phyloP scores from a whole-genome alignment of 2,113 vertebrate genomes.

The Lucifuga dentata region DNA sequence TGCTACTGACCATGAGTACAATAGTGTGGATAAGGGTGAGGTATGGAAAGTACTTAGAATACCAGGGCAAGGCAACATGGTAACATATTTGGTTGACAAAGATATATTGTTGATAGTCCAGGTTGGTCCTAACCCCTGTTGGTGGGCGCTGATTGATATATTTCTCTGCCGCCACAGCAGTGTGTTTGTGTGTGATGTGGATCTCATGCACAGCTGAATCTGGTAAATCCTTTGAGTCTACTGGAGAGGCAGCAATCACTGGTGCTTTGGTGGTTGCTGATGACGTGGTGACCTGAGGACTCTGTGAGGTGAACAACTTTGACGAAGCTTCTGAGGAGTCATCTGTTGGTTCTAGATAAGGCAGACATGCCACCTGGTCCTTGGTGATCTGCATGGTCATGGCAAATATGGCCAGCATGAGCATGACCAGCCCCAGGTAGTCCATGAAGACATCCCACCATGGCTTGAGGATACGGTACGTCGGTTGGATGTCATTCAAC shows the following conservation, averaged over 20 bases:
- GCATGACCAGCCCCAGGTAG: slow-evolving; percentile 96
- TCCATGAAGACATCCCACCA: slow-evolving; percentile 99
- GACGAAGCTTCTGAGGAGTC: slow-evolving; percentile 16
- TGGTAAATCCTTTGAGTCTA: slow-evolving; percentile 65
- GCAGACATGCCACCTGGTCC: slow-evolving; percentile 97
- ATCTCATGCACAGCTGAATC: slow-evolving; percentile 55
- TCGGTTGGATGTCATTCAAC: slow-evolving; percentile 96
- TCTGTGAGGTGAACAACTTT: slow-evolving; percentile 17
- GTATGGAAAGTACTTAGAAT: slow-evolving; percentile 98
- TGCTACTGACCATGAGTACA: slow-evolving; percentile 98
- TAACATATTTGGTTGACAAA: slow-evolving; percentile 99
- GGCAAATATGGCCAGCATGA: slow-evolving; percentile 97
- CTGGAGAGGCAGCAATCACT: slow-evolving; percentile 40
- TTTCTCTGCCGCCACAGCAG: slow-evolving; percentile 44
- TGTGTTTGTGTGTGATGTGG: slow-evolving; percentile 48
- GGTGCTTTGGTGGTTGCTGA: slow-evolving; percentile 18
- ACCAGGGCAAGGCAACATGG: slow-evolving; percentile 97
- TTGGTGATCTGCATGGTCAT: slow-evolving; percentile 99
- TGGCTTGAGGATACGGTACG: slow-evolving; percentile 98
- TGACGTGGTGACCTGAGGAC: slow-evolving; percentile 3
- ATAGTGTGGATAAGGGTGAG: slow-evolving; percentile 96
- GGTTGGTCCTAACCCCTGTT: slow-evolving; percentile 89
- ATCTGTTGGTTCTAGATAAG: slow-evolving; percentile 83
- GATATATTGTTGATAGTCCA: slow-evolving; percentile 97
- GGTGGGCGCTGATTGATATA: slow-evolving; percentile 78